Evolutionary conservation across 2,113 vertebrate species (phyloP).

Genomic region (Anser brachyrhynchus): DNA sequence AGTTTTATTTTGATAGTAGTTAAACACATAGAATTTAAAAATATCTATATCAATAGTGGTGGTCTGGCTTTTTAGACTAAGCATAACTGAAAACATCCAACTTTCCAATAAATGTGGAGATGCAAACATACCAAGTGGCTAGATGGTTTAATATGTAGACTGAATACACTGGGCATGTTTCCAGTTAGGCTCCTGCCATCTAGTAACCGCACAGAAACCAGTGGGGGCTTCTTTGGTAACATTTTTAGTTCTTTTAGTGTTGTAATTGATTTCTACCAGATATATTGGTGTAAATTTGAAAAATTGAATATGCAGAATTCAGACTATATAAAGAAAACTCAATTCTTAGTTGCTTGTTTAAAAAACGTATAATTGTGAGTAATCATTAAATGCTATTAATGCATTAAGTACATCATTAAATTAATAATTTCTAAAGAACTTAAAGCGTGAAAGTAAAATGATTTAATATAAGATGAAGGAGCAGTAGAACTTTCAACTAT

Average conservation of each 20-base stretch:
- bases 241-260: neutral
- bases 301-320: neutral
- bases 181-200: neutral
- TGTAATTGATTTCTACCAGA: neutral
- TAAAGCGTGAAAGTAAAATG: neutral
- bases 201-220: neutral
- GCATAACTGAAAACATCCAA: neutral
- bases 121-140: neutral
- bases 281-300: neutral
- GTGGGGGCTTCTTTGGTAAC: neutral
- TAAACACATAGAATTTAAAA: neutral
- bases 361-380: neutral
- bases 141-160: neutral
- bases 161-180: neutral
- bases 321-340: neutral
- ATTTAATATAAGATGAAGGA: neutral
- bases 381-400: neutral
- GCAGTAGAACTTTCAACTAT: neutral
- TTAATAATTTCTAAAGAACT: too few species aligned
- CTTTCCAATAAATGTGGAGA: neutral
- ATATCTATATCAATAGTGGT: neutral
- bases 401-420: neutral
- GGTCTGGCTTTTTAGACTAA: neutral
- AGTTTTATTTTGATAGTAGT: neutral
- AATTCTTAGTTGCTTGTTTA: neutral